phyloP scores from a whole-genome alignment of 2,888 invertebrate species.

The Anticlea derivata region DNA sequence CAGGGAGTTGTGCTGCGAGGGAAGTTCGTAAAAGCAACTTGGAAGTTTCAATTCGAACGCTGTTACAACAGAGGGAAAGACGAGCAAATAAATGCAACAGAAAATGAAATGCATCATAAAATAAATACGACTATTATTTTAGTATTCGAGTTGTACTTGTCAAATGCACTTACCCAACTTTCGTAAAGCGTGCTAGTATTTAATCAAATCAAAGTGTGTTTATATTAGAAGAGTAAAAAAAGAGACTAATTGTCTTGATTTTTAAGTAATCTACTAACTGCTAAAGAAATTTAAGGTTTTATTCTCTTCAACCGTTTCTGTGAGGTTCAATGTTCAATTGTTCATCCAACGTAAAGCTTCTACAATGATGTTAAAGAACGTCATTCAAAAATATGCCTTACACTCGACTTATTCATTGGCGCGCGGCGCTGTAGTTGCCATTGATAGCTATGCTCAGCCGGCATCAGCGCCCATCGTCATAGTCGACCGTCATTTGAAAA shows the following conservation, averaged over 20 bases:
- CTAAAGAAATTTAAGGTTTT: not conserved
- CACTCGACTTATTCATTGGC: no score
- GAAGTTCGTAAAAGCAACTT: constrained; percentile 65
- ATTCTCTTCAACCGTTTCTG: not conserved
- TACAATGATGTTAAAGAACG: no score
- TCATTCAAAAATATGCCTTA: no score
- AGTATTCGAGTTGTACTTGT: constrained; percentile 16
- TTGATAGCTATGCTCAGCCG: no score
- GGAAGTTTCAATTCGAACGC: constrained; percentile 69
- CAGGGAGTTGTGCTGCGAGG: constrained; percentile 60
- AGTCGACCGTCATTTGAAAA: no score
- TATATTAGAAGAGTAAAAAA: constrained; percentile 39
- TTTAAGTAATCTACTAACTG: not conserved
- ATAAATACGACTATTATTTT: constrained; percentile 43
- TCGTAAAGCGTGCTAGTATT: constrained; percentile 14
- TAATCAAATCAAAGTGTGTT: constrained; percentile 20
- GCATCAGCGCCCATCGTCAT: no score
- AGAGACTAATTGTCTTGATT: no score
- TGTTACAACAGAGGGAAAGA: constrained; percentile 52
- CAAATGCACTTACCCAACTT: constrained; percentile 16
- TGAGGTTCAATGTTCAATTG: no score
- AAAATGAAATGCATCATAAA: constrained; percentile 54
- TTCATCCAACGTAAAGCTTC: no score
- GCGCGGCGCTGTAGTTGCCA: no score
- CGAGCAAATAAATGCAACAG: constrained; percentile 48